phyloP scores from a whole-genome alignment of 2,797 vertebrate species.

The Sibirionetta formosa region DNA sequence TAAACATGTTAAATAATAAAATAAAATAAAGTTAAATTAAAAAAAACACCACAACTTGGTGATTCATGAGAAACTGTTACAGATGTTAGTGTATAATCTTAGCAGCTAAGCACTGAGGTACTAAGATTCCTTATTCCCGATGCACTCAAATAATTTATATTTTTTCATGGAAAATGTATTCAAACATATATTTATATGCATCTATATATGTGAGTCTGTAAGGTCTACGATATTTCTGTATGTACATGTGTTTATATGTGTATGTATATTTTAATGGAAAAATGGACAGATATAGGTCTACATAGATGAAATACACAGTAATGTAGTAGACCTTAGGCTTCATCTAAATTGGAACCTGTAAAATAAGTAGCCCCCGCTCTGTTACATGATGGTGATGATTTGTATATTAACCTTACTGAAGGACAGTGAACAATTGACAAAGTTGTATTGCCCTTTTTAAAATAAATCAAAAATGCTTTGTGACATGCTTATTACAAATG shows the following conservation, averaged over 20 bases:
- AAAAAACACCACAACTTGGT: neutral
- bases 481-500: constrained; percentile 42
- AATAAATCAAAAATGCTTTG: constrained; percentile 16
- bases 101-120: neutral
- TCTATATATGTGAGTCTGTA: neutral
- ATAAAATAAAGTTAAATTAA: too few relatives aligned
- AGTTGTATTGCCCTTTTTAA: constrained; percentile 24
- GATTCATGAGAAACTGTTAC: neutral
- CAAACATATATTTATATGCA: neutral
- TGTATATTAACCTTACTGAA: constrained; percentile 19
- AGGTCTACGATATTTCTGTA: neutral
- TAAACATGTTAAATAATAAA: too few relatives aligned
- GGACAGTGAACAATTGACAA: constrained; percentile 6
- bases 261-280: neutral
- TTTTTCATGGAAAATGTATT: neutral
- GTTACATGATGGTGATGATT: neutral
- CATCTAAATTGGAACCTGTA: neutral
- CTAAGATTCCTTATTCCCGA: neutral
- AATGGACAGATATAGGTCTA: neutral
- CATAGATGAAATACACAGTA: rapidly evolving
- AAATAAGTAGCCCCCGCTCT: neutral
- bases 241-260: rapidly evolving
- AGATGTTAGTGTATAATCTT: neutral
- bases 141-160: neutral
- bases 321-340: neutral